These are phyloP conservation scores for Myodes glareolus DNA, from an alignment of 2,113 vertebrate species.

Conservation along the genomic window DNA sequence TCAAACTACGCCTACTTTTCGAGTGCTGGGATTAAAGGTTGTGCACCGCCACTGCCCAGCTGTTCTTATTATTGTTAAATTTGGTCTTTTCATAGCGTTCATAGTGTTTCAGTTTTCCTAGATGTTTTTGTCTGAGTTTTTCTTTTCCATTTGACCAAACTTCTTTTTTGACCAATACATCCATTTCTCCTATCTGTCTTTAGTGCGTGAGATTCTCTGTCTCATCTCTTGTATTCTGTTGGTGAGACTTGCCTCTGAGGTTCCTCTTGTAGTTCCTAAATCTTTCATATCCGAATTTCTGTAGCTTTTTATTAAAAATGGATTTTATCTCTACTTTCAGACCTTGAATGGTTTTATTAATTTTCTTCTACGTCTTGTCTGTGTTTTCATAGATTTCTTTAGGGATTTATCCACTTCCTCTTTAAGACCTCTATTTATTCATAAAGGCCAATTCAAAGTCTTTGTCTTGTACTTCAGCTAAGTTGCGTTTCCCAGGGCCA, in stretches of 20 bases:
- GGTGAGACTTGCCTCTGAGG: too few species aligned
- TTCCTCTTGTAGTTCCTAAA: too few species aligned
- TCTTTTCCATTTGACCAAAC: neutral
- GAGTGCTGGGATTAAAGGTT: too few species aligned
- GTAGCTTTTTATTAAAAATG: too few species aligned
- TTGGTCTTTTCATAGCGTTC: neutral
- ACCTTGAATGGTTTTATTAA: neutral
- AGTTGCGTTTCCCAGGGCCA: neutral
- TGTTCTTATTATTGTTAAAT: neutral
- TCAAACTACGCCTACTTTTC: too few species aligned
- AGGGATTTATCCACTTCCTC: neutral
- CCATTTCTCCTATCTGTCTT: neutral
- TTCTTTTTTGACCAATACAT: neutral
- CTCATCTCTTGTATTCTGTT: neutral
- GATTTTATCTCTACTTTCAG: neutral
- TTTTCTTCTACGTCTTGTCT: neutral
- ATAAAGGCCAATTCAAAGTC: neutral
- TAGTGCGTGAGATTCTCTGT: neutral
- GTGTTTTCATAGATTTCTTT: neutral
- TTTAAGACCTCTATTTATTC: neutral
- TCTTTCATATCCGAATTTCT: too few species aligned
- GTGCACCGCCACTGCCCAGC: too few species aligned
- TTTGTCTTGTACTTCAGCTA: neutral
- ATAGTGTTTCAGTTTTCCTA: neutral
- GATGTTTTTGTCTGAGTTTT: neutral